phyloP scores from a whole-genome alignment of 2,888 invertebrate genomes.

The Limnephilus marmoratus region DNA sequence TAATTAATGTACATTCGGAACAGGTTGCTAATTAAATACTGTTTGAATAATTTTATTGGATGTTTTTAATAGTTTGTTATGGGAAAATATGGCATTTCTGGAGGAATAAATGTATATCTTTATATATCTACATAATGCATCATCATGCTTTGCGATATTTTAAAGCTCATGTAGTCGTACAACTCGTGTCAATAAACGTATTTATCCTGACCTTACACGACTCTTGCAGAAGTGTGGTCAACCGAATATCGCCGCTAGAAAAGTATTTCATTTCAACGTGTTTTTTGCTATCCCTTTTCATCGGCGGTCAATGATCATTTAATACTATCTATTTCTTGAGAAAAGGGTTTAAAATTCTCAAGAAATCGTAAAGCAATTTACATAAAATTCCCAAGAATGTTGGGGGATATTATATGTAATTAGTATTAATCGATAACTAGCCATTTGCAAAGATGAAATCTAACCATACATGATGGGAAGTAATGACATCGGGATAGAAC shows the following conservation, averaged over 20 bases:
- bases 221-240: background rate
- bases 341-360: background rate
- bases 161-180: conserved; percentile 9
- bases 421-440: background rate
- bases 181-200: background rate
- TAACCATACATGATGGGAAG: background rate
- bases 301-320: background rate
- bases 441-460: background rate
- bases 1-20: conserved; percentile 37
- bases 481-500: background rate
- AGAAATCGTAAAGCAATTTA: too few species aligned
- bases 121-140: conserved; percentile 9
- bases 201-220: background rate
- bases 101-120: conserved; percentile 26
- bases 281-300: background rate
- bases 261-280: background rate
- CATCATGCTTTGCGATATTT: background rate
- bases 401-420: too few species aligned
- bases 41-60: conserved; percentile 40
- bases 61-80: conserved; percentile 46
- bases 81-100: conserved; percentile 41
- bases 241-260: background rate
- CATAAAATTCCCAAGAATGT: background rate
- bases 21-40: conserved; percentile 53
- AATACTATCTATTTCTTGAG: background rate